Conservation (phyloP, 1,140 invertebrate genomes). For the Idris sp. region DNA sequence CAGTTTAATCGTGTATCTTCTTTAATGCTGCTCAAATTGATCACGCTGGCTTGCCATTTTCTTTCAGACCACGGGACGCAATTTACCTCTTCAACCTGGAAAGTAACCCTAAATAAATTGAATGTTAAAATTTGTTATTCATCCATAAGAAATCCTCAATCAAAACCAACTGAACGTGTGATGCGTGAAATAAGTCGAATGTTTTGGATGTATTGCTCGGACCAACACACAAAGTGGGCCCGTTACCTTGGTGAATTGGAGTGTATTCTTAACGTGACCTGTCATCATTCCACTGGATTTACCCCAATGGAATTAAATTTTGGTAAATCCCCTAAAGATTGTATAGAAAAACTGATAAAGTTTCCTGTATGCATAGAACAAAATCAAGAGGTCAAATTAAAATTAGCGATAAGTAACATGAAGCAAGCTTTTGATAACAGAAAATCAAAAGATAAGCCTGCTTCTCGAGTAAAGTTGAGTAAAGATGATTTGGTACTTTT, state of each 20-base stretch:
- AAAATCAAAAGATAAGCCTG: background rate
- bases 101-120: slow-evolving; percentile 12
- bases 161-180: slow-evolving; percentile 54
- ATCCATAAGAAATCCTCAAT: no score
- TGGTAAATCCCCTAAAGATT: slow-evolving; percentile 1
- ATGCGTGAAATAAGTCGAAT: slow-evolving; percentile 62
- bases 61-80: slow-evolving; percentile 57
- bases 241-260: slow-evolving; percentile 15
- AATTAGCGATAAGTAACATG: no score
- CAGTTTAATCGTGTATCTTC: no score
- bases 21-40: no score
- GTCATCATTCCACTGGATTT: slow-evolving; percentile 2
- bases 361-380: no score
- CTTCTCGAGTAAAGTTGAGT: background rate
- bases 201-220: slow-evolving; percentile 2
- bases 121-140: slow-evolving; percentile 11
- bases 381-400: no score
- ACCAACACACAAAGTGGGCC: slow-evolving; percentile 10
- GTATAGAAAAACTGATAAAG: no score
- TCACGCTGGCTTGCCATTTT: no score
- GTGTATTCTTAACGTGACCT: slow-evolving; percentile 14
- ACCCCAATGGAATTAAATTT: slow-evolving; percentile 18
- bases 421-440: no score
- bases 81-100: slow-evolving; percentile 37
- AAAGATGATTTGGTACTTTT: slow-evolving; percentile 3